phyloP scores from a whole-genome alignment of 2,113 vertebrate genomes.

The Thunnus maccoyii region DNA sequence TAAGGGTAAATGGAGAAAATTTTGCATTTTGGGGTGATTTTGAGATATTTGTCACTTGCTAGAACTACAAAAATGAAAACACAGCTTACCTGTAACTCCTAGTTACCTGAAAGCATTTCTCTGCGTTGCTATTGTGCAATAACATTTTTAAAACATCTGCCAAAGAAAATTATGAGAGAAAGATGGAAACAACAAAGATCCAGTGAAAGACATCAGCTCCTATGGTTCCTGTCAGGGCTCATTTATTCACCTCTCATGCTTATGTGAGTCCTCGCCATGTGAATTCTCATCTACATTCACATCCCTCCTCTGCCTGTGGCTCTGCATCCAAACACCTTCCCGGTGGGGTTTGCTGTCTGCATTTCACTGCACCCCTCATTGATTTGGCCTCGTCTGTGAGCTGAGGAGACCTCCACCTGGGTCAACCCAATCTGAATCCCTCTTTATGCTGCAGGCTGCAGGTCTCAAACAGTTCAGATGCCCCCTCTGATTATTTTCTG shows the following conservation, averaged over 20 bases:
- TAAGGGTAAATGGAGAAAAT: not conserved
- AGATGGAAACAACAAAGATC: conserved; percentile 21
- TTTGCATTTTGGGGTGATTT: not conserved
- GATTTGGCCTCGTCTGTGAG: conserved; percentile 68
- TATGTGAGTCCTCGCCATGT: conserved; percentile 53
- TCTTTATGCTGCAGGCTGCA: conserved; percentile 53
- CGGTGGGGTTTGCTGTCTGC: conserved; percentile 58
- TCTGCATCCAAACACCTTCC: conserved; percentile 69
- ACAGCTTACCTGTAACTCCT: not conserved
- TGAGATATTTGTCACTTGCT: too few species aligned
- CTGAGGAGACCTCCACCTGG: conserved; percentile 63
- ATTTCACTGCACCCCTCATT: conserved; percentile 68
- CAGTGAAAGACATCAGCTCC: conserved; percentile 41
- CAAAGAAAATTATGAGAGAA: not conserved
- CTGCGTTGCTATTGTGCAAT: not conserved
- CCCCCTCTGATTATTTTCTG: conserved; percentile 50
- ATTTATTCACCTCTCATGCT: conserved; percentile 67
- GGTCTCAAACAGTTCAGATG: conserved; percentile 64
- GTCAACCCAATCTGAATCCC: conserved; percentile 58
- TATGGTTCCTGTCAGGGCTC: conserved; percentile 60
- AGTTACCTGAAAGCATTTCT: not conserved
- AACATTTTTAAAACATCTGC: not conserved
- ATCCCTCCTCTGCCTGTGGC: conserved; percentile 51
- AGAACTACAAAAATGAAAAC: not conserved
- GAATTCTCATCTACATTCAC: conserved; percentile 73